Percentiles rank a stretch among this genome's conserved stretches.
phyloP scores from a whole-genome alignment of 2,888 invertebrate genomes.

The Dryobotodes eremita region DNA sequence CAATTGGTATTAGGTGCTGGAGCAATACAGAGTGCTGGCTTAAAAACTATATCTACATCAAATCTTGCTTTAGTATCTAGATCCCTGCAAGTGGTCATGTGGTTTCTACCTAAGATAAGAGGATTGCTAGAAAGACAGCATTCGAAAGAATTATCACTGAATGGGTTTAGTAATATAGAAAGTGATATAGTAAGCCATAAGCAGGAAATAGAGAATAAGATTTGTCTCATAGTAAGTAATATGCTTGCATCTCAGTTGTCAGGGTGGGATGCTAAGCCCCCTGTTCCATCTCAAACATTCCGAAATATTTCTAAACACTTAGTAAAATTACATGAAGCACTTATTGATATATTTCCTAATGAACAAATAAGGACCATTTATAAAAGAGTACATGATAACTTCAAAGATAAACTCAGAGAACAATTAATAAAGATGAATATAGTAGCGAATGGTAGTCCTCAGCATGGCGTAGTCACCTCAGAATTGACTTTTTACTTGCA shows the following conservation, averaged over 20 bases:
- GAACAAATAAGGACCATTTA: conserved; percentile 95
- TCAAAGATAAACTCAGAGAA: conserved; percentile 96
- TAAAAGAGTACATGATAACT: conserved; percentile 95
- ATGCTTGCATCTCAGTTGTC: conserved; percentile 95
- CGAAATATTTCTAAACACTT: conserved; percentile 97
- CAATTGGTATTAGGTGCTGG: conserved; percentile 99
- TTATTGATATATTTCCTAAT: conserved; percentile 95
- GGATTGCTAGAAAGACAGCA: conserved; percentile 92
- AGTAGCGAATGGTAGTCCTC: conserved; percentile 98
- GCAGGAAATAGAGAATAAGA: conserved; percentile 97
- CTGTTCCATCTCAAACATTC: conserved; percentile 97
- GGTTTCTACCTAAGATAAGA: conserved; percentile 94
- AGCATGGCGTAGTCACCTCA: conserved; percentile 98
- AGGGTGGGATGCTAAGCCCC: conserved; percentile 98
- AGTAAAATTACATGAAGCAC: conserved; percentile 97
- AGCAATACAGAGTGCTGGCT: conserved; percentile 97
- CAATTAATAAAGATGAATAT: conserved; percentile 96
- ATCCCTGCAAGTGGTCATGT: conserved; percentile 95
- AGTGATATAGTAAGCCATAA: conserved; percentile 96
- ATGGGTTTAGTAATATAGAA: conserved; percentile 93
- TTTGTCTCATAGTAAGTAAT: conserved; percentile 96
- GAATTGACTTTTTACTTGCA: conserved; percentile 97
- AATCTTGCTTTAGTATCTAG: conserved; percentile 97
- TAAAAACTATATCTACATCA: conserved; percentile 98
- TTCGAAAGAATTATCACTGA: conserved; percentile 85